These are phyloP conservation scores for Semaprochilodus insignis DNA, from an alignment of 2,797 vertebrate species.

Conservation along the genomic window DNA sequence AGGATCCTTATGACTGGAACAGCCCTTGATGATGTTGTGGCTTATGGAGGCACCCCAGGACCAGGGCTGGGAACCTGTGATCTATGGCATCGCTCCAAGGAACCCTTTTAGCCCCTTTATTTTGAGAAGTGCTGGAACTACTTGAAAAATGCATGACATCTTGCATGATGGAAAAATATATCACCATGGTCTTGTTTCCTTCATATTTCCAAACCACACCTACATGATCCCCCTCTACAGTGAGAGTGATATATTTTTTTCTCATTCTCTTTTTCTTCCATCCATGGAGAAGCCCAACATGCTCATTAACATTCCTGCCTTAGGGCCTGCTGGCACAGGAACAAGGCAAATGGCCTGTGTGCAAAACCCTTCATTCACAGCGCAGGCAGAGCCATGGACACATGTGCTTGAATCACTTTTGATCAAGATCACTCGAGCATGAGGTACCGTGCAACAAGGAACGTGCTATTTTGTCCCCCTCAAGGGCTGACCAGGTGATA, in stretches of 20 bases:
- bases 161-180: conserved; percentile 22
- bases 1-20: too few species aligned
- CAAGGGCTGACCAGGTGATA: conserved; percentile 36
- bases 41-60: too few species aligned
- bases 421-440: conserved; percentile 64
- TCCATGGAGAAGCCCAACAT: conserved; percentile 60
- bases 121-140: background rate
- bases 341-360: conserved; percentile 64
- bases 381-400: conserved; percentile 57
- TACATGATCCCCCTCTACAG: conserved; percentile 24
- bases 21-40: too few species aligned
- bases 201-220: conserved; percentile 29
- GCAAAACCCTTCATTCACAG: conserved; percentile 59
- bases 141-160: conserved; percentile 48
- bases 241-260: conserved; percentile 55
- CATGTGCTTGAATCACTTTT: conserved; percentile 62
- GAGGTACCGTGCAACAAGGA: conserved; percentile 57
- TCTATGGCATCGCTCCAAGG: background rate
- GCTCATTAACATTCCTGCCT: conserved; percentile 78
- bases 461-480: background rate
- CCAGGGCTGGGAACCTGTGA: too few species aligned
- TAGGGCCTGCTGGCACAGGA: conserved; percentile 57
- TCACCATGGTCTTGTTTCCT: background rate
- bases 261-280: conserved; percentile 55
- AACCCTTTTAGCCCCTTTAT: background rate